Evolutionary conservation across 2,888 invertebrate species (phyloP).

Genomic region (Erebia palarica): DNA sequence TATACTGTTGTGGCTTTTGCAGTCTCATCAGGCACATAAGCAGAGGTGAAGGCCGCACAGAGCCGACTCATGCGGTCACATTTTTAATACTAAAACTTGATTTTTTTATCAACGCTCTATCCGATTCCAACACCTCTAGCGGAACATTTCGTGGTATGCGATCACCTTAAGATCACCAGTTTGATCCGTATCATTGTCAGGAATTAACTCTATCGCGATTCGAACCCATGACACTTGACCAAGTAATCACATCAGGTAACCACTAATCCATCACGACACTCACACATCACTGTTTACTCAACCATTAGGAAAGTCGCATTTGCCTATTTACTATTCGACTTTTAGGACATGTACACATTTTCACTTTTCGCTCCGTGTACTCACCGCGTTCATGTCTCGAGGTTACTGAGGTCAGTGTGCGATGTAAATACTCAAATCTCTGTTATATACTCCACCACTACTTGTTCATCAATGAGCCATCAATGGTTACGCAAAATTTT

Average conservation of each 20-base stretch:
- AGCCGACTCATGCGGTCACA: too few species aligned
- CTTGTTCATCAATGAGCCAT: constrained; percentile 42
- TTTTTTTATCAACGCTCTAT: too few species aligned
- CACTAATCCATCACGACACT: constrained; percentile 15
- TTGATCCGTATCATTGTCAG: too few species aligned
- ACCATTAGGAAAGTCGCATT: constrained; percentile 38
- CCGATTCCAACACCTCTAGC: too few species aligned
- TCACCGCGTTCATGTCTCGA: constrained; percentile 73
- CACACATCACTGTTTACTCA: constrained; percentile 41
- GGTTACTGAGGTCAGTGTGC: constrained; percentile 62
- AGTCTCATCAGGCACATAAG: too few species aligned
- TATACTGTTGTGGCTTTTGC: too few species aligned
- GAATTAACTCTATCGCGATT: neutral
- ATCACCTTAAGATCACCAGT: too few species aligned
- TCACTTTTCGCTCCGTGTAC: constrained; percentile 53
- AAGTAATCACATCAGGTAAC: neutral
- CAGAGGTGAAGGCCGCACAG: too few species aligned
- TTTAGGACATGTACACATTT: constrained; percentile 42
- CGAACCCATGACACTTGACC: neutral
- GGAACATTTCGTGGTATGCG: too few species aligned
- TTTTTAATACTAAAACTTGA: too few species aligned
- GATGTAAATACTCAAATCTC: constrained; percentile 47
- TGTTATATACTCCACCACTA: constrained; percentile 72
- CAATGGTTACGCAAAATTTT: constrained; percentile 47
- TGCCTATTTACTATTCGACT: constrained; percentile 53